These are phyloP conservation scores for Coregonus ussuriensis DNA, from an alignment of 2,797 vertebrate genomes.

Conservation along the genomic window DNA sequence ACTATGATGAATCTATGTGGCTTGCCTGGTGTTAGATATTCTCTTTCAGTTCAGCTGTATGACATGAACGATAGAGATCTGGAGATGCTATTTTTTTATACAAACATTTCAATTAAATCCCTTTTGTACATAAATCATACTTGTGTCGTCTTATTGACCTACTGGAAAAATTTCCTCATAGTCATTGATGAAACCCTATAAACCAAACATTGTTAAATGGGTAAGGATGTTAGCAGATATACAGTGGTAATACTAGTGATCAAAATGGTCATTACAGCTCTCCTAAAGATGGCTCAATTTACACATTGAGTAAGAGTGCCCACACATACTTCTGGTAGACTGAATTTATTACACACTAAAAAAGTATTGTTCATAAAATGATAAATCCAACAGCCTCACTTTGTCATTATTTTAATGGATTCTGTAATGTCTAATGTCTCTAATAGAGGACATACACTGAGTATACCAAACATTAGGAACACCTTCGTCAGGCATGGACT, in stretches of 20 bases:
- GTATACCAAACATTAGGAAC: too few relatives aligned
- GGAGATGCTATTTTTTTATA: conserved; percentile 92
- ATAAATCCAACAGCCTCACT: conserved; percentile 4
- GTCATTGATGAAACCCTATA: not conserved
- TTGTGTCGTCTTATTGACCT: conserved; percentile 51
- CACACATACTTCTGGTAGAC: not conserved
- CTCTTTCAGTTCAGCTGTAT: conserved; percentile 82
- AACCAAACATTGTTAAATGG: not conserved
- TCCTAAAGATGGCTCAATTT: not conserved
- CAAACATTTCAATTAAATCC: conserved; percentile 96
- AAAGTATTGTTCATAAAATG: conserved; percentile 25
- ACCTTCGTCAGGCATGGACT: too few relatives aligned
- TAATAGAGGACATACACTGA: not conserved
- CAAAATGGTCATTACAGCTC: not conserved
- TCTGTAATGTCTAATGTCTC: conserved; percentile 30
- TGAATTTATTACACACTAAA: conserved; percentile 9
- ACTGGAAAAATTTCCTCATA: not conserved
- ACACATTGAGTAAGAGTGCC: not conserved
- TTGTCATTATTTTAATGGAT: conserved; percentile 12
- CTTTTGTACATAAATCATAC: conserved; percentile 83
- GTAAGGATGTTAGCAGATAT: not conserved
- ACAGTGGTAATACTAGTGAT: not conserved
- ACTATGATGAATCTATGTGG: conserved; percentile 55
- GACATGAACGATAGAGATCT: conserved; percentile 79
- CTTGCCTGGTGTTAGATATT: conserved; percentile 74